Evolutionary conservation across 2,888 invertebrate genomes (phyloP).

Genomic region (Psylliodes chrysocephalus): DNA sequence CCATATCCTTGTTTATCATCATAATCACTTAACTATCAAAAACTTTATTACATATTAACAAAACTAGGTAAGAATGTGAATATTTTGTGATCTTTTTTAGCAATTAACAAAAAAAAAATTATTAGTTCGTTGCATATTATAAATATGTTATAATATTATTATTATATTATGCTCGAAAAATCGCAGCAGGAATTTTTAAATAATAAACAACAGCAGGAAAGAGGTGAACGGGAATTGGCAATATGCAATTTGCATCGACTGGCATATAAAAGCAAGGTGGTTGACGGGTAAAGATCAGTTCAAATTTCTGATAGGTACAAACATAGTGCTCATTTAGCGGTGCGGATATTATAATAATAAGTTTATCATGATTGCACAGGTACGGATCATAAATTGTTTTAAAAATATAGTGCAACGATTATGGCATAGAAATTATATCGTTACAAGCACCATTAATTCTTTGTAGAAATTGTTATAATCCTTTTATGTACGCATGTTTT

Average conservation of each 20-base stretch:
- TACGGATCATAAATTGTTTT: not conserved
- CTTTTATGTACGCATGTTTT: not conserved
- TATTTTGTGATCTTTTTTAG: not conserved
- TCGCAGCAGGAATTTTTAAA: constrained; percentile 5
- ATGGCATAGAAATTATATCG: not conserved
- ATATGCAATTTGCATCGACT: constrained; percentile 6
- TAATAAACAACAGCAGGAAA: constrained; percentile 4
- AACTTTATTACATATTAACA: not conserved
- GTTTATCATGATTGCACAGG: constrained; percentile 18
- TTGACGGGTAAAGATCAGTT: constrained; percentile 5
- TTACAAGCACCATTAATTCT: not conserved
- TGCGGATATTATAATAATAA: constrained; percentile 10
- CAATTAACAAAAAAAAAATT: constrained; percentile 4
- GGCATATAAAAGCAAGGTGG: constrained; percentile 17
- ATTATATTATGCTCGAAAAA: not conserved
- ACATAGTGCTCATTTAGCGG: constrained; percentile 10
- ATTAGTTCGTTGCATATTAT: constrained; percentile 17
- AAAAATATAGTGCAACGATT: not conserved
- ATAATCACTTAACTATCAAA: not conserved
- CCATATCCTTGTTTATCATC: not conserved
- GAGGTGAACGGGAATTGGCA: constrained; percentile 2
- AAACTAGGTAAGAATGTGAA: constrained; percentile 14
- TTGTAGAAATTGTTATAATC: not conserved
- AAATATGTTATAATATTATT: not conserved
- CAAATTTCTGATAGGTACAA: no score